phyloP scores from a whole-genome alignment of 2,797 vertebrate species.

The Spea hammondii region DNA sequence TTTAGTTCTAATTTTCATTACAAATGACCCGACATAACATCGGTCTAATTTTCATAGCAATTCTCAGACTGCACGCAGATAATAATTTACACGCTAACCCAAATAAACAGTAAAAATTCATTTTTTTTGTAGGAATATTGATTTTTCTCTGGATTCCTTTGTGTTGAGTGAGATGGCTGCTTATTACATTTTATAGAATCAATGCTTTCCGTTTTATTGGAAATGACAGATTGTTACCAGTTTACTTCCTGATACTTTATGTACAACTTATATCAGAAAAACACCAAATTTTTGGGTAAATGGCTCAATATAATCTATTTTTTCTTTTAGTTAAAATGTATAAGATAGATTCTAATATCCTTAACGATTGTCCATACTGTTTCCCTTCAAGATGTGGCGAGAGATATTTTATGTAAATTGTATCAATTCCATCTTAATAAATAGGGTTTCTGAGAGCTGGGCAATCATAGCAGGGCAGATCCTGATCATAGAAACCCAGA shows the following conservation, averaged over 20 bases:
- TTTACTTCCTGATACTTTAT: not conserved
- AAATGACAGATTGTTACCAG: constrained; percentile 4
- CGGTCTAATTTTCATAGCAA: not conserved
- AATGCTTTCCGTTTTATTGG: constrained; percentile 3
- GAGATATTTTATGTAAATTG: too few species aligned
- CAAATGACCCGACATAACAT: not conserved
- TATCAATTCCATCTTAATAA: not conserved
- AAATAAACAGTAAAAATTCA: constrained; percentile 2
- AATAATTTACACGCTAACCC: not conserved
- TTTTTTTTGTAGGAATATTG: constrained; percentile 13
- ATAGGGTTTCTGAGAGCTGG: not conserved
- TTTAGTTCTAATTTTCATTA: too few species aligned
- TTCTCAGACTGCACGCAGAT: not conserved
- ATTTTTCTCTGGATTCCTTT: not conserved
- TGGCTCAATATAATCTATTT: too few species aligned
- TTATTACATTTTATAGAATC: constrained; percentile 11
- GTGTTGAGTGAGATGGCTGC: not conserved
- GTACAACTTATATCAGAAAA: not conserved
- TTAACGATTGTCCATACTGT: too few species aligned
- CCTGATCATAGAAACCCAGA: too few species aligned
- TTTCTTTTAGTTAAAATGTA: too few species aligned
- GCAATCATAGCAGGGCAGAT: too few species aligned
- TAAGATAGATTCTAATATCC: too few species aligned
- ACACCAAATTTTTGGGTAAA: too few species aligned
- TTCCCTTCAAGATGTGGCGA: too few species aligned